Evolutionary conservation across 2,113 vertebrate species (phyloP).

Genomic region (Leptodactylus fuscus): DNA sequence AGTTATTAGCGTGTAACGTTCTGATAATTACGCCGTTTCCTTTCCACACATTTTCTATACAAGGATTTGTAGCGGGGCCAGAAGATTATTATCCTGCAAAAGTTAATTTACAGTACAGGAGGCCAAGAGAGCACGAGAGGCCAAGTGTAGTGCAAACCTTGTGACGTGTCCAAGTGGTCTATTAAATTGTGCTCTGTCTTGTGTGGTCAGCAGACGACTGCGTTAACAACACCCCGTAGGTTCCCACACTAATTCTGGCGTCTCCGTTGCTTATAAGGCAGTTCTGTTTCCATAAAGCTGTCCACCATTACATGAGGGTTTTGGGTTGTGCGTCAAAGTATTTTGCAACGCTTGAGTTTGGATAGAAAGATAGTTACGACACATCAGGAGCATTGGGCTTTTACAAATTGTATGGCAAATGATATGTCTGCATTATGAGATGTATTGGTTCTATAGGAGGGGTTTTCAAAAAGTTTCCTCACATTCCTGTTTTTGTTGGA

Average conservation of each 20-base stretch:
- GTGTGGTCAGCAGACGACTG: conserved; percentile 45
- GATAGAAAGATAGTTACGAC: background rate
- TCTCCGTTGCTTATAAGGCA: conserved; percentile 7
- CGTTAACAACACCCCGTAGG: conserved; percentile 34
- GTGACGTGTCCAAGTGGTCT: conserved; percentile 45
- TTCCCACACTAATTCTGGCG: conserved; percentile 44
- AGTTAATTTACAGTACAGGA: conserved; percentile 22
- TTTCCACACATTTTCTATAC: conserved; percentile 53
- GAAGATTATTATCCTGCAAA: conserved; percentile 53
- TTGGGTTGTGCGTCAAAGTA: background rate
- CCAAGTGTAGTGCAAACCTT: conserved; percentile 29
- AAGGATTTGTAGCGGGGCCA: conserved; percentile 31
- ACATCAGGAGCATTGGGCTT: background rate
- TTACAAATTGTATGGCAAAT: background rate
- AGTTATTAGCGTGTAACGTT: conserved; percentile 38
- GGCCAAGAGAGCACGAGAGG: conserved; percentile 4
- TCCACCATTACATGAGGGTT: conserved; percentile 7
- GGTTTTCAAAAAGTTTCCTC: too few species aligned
- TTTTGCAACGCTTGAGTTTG: background rate
- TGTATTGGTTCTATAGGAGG: too few species aligned
- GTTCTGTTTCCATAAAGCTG: conserved; percentile 38
- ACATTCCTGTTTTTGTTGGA: too few species aligned
- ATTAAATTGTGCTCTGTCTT: conserved; percentile 49
- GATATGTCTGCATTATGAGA: too few species aligned
- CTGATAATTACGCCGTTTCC: conserved; percentile 39